A percentile compares a stretch with the other conserved stretches of the same genome.
These are phyloP conservation scores for Smutsia temminckii DNA, from an alignment of 2,797 vertebrate species.

Conservation along the genomic window DNA sequence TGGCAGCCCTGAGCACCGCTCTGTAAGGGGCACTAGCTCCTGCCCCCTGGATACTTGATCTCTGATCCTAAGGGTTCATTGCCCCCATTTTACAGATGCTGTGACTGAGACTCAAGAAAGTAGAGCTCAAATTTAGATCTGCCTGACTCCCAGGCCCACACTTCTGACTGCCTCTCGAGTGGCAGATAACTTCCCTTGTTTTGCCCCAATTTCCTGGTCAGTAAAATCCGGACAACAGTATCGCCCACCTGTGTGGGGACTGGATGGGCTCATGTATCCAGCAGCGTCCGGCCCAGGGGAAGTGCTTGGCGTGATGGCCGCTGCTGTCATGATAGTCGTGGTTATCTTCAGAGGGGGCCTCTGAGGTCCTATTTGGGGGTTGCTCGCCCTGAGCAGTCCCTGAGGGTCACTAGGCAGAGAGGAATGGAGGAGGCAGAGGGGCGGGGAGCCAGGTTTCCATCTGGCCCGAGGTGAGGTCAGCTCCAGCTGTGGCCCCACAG, in stretches of 20 bases:
- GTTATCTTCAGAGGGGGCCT: background rate
- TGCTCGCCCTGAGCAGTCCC: background rate
- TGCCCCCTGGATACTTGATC: background rate
- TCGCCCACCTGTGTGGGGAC: background rate
- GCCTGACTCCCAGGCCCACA: background rate
- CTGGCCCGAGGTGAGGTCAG: background rate
- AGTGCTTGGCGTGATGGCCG: background rate
- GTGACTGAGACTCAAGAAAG: background rate
- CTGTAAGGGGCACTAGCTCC: background rate
- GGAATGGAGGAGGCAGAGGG: background rate
- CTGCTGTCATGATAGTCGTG: background rate
- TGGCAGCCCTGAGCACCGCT: background rate
- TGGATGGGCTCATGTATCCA: fast-evolving
- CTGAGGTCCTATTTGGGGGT: background rate
- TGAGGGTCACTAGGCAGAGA: background rate
- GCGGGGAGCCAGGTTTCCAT: background rate
- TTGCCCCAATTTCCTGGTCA: background rate
- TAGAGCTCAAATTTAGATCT: background rate
- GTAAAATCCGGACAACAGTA: background rate
- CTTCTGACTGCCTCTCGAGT: background rate
- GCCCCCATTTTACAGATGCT: background rate
- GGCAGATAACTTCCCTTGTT: background rate
- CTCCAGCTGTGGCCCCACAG: background rate
- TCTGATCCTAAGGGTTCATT: background rate
- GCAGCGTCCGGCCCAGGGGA: background rate